Evolutionary conservation across 1,140 invertebrate species (phyloP).

Genomic region (Uloborus diversus): DNA sequence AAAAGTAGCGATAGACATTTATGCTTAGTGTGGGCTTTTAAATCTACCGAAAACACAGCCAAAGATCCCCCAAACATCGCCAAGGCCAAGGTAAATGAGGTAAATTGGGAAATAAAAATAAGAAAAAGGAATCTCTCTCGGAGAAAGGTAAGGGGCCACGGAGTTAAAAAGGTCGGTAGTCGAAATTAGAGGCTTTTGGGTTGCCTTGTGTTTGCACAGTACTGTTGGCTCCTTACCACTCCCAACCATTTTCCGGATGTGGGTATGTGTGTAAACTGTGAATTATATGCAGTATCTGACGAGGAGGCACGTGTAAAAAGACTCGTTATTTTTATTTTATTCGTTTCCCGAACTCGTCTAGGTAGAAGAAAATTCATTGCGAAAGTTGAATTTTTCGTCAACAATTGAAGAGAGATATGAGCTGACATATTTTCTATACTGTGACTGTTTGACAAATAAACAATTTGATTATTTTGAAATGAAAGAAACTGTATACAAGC

Average conservation of each 20-base stretch:
- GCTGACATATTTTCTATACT: too few species aligned
- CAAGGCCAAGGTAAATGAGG: constrained; percentile 55
- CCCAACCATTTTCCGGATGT: constrained; percentile 50
- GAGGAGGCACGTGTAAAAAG: not conserved
- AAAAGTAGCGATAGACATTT: too few species aligned
- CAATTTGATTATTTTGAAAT: too few species aligned
- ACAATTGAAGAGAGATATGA: too few species aligned
- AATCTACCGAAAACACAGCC: too few species aligned
- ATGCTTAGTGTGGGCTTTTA: too few species aligned
- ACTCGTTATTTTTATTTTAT: too few species aligned
- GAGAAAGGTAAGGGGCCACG: not conserved
- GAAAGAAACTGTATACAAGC: too few species aligned
- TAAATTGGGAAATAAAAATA: constrained; percentile 46
- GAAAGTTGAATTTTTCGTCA: too few species aligned
- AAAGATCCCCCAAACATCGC: constrained; percentile 33
- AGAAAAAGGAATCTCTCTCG: not conserved
- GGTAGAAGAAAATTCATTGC: too few species aligned
- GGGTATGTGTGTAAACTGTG: constrained; percentile 48
- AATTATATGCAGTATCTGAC: constrained; percentile 19
- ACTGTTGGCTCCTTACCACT: constrained; percentile 44
- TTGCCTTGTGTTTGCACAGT: constrained; percentile 45
- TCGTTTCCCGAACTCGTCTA: too few species aligned
- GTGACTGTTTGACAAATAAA: too few species aligned
- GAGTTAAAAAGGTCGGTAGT: constrained; percentile 40
- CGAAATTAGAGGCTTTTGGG: constrained; percentile 53